Base-by-base conservation (phyloP, 2,888 invertebrate species). In the Megamerina dolium region DNA sequence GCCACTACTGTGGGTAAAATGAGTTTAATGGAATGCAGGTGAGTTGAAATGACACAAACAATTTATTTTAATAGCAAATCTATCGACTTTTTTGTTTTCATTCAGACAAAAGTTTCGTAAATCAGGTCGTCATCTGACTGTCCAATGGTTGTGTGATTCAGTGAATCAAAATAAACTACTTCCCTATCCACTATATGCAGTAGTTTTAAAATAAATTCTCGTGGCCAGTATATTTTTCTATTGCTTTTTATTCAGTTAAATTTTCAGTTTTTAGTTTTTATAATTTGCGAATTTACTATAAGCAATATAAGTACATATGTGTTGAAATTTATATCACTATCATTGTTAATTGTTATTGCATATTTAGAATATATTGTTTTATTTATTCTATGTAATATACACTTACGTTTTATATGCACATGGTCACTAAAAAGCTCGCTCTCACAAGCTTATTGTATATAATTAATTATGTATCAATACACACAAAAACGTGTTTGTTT, bases 131-230 rank as follows among this genome's bases (percentile, higher is more conserved):
- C 70, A 70, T 51, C 49, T 70, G 16, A 56, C 44, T 31, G 45
- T 58, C 2, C 51, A 57, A 31, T 70, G 70, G 70, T 41, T 71
- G 30, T 39, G 54, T n/a, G 59, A 61, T 34, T 64, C 61, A 5
- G 37, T 68, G 3, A 37, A 50, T 5, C 46, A 53, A 12, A 53
- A 57, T 9, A 43, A 46, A 12, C 45, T 56, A 3, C 52, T 56
- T 43, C 53, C 58, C 1, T 66, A 58, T 51, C 62, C 67, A 16
- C 46, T 60, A 3, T 62, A 63, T 43, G 68, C 69, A 2, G 43
- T 63, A 18, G 31, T 54, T 23, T 18, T 49, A 6, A 26, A 40
- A n/a, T 40, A n/a, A 43, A 29, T 10, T 14, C 5, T 31, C n/a
- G 9, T 27, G 6, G 6, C 8, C 10, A 23, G 6, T 10, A 8